phyloP scores from a whole-genome alignment of 2,113 vertebrate species.

The Crotalus tigris region DNA sequence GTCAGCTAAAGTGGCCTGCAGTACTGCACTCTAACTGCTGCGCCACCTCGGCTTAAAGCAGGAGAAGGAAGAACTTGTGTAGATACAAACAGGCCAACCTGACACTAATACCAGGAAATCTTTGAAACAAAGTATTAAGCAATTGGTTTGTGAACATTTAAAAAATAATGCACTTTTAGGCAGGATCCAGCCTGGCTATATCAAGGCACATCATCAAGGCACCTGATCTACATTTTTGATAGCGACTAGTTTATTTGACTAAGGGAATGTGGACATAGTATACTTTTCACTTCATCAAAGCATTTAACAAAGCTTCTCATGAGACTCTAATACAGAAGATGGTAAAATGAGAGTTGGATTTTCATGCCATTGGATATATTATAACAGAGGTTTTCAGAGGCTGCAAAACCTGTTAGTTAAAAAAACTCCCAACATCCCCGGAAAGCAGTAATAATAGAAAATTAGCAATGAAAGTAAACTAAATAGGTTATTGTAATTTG shows the following conservation, averaged over 20 bases:
- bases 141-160: neutral
- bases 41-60: neutral
- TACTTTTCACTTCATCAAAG: neutral
- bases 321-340: neutral
- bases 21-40: no score
- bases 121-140: neutral
- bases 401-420: neutral
- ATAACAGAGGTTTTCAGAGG: neutral
- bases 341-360: neutral
- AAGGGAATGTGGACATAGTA: neutral
- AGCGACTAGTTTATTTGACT: neutral
- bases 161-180: neutral
- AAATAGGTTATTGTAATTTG: neutral
- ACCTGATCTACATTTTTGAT: neutral
- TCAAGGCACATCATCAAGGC: neutral
- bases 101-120: neutral
- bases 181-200: neutral
- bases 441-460: neutral
- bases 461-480: neutral
- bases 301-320: neutral
- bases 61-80: neutral
- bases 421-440: neutral
- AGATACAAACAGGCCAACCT: neutral
- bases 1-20: no score
- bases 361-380: neutral